These are phyloP conservation scores for Phacellophora camtschatica DNA, from an alignment of 30 jellyfish, hydroid and myxozoan species.

Conservation along the genomic window DNA sequence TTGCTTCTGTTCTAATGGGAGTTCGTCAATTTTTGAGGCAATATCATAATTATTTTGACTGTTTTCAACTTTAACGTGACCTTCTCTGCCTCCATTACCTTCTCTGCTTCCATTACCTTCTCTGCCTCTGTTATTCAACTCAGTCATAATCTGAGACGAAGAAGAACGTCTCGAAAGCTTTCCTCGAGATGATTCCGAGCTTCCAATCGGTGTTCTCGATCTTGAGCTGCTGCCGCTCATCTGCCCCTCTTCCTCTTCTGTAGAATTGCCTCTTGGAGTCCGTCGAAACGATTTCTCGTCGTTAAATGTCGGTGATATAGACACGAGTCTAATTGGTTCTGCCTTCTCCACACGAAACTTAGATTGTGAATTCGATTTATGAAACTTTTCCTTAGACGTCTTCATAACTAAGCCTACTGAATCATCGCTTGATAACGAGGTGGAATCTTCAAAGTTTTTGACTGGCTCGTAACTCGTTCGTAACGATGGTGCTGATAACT, in stretches of 20 bases:
- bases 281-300: neutral
- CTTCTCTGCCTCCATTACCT: neutral
- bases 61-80: too few relatives aligned
- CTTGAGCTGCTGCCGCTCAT: neutral
- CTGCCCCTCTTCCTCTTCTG: neutral
- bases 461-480: slow-evolving; percentile 8
- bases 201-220: neutral
- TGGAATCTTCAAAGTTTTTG: neutral
- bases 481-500: slow-evolving; percentile 45
- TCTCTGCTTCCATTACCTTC: neutral
- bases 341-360: slow-evolving; percentile 38
- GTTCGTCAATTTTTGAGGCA: too few relatives aligned
- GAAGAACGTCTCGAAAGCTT: neutral
- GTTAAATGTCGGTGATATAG: slow-evolving; percentile 40
- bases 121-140: neutral
- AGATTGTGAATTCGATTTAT: neutral
- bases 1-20: too few relatives aligned
- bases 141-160: neutral
- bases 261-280: neutral
- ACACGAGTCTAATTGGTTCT: slow-evolving; percentile 23
- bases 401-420: slow-evolving; percentile 27
- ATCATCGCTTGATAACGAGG: slow-evolving; percentile 49
- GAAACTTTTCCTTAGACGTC: neutral
- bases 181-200: neutral
- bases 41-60: too few relatives aligned